Evolutionary conservation across 1,140 invertebrate species (phyloP).

Genomic region (Drosophila miranda): DNA sequence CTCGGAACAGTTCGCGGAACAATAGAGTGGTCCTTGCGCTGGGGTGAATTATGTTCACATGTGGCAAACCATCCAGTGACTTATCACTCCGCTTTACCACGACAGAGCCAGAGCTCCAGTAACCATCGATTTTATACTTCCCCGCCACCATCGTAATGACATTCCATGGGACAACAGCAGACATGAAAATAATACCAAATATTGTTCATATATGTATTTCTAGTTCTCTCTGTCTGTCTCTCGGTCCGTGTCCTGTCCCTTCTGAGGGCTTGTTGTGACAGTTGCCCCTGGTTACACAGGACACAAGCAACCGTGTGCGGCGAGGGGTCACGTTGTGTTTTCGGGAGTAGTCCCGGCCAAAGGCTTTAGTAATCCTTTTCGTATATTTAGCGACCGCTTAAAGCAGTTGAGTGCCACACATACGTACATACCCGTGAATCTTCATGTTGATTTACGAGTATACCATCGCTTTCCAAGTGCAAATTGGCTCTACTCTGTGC

Average conservation of each 20-base stretch:
- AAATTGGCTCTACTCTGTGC: conserved; percentile 37
- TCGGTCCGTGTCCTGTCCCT: conserved; percentile 1
- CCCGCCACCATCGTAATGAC: conserved; percentile 1
- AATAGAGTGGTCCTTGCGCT: background rate
- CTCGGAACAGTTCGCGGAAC: background rate
- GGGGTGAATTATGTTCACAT: conserved; percentile 15
- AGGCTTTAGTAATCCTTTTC: conserved; percentile 72
- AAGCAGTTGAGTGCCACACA: conserved; percentile 27
- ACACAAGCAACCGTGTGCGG: conserved; percentile 49
- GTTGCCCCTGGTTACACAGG: conserved; percentile 69
- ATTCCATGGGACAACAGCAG: conserved; percentile 15
- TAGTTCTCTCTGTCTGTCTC: conserved; percentile 14
- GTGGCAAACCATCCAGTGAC: conserved; percentile 46
- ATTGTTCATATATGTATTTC: conserved; percentile 27
- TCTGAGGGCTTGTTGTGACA: conserved; percentile 18
- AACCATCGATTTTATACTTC: conserved; percentile 22
- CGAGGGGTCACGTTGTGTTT: background rate
- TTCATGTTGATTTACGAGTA: conserved; percentile 55
- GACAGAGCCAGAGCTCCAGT: background rate
- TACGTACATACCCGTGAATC: conserved; percentile 12
- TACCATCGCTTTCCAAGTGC: conserved; percentile 40
- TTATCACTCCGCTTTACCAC: conserved; percentile 43
- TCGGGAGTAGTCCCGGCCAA: conserved; percentile 23
- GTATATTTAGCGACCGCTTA: conserved; percentile 65
- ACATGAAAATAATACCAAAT: conserved; percentile 60